Evolutionary conservation across 2,797 vertebrate species (phyloP).

Genomic region (Gallirallus australis): DNA sequence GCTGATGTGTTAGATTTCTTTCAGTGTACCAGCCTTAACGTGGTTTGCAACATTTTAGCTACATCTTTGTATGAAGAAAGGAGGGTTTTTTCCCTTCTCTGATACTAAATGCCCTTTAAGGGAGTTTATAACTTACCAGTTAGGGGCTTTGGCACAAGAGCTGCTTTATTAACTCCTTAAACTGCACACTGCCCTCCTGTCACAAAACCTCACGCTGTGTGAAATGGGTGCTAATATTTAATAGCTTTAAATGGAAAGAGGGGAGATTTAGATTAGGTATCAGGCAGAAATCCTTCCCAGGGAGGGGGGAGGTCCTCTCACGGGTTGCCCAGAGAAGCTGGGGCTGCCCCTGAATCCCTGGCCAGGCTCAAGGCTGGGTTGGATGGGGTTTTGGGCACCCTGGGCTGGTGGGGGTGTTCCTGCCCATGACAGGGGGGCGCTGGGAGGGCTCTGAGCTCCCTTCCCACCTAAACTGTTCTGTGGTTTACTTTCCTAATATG

Average conservation of each 20-base stretch:
- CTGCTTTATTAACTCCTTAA: neutral
- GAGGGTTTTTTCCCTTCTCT: rapidly evolving
- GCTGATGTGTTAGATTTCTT: neutral
- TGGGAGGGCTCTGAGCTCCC: too few species aligned
- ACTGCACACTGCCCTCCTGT: rapidly evolving
- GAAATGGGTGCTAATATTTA: neutral
- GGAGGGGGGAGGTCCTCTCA: too few species aligned
- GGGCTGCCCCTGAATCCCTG: too few species aligned
- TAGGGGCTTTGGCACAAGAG: neutral
- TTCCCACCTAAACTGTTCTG: too few species aligned
- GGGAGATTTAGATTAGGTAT: too few species aligned
- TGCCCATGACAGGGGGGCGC: too few species aligned
- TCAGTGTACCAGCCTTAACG: neutral
- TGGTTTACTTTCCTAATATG: neutral
- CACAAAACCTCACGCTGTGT: neutral
- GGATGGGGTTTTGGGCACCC: too few species aligned
- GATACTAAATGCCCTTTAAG: neutral
- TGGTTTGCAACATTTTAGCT: neutral
- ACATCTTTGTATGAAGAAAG: neutral
- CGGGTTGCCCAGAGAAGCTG: too few species aligned
- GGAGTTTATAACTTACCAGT: neutral
- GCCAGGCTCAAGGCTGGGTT: too few species aligned
- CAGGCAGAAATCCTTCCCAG: too few species aligned
- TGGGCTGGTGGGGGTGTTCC: too few species aligned
- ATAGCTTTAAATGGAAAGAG: too few species aligned